Percentiles rank a stretch among this genome's conserved stretches.
These are phyloP conservation scores for Engraulis encrasicolus DNA, from an alignment of 2,113 vertebrate species.

Conservation along the genomic window DNA sequence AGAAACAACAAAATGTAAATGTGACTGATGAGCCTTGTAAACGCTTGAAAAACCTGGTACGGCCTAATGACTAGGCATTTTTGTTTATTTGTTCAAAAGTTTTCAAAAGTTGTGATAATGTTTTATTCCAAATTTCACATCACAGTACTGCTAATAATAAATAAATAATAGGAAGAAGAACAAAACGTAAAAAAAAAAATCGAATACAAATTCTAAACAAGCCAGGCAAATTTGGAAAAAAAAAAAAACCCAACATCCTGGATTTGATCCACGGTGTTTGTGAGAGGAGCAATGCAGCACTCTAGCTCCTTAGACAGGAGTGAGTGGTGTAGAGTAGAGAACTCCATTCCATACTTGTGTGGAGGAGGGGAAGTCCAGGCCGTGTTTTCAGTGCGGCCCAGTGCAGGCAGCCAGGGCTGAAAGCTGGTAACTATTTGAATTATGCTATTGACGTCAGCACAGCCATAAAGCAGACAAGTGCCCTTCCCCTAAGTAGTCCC, in stretches of 20 bases:
- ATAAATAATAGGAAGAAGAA: neutral
- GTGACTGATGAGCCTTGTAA: neutral
- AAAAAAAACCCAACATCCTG: too few species aligned
- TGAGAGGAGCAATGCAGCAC: neutral
- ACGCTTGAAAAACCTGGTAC: neutral
- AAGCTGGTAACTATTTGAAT: conserved; percentile 99
- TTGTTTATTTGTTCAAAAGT: neutral
- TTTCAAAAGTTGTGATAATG: neutral
- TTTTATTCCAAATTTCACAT: neutral
- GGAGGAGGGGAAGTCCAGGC: conserved; percentile 68
- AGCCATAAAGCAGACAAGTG: conserved; percentile 97
- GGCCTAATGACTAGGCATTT: neutral
- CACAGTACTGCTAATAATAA: neutral
- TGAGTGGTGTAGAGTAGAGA: neutral
- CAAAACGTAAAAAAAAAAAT: neutral
- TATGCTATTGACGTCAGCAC: conserved; percentile 99
- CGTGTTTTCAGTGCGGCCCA: conserved; percentile 75
- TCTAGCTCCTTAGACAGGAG: neutral
- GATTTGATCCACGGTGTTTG: neutral
- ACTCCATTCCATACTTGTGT: conserved; percentile 57
- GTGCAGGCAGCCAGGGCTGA: conserved; percentile 75
- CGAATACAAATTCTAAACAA: neutral
- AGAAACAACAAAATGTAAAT: neutral
- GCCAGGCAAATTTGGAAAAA: neutral
- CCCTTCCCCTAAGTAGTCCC: conserved; percentile 88